A percentile compares a stretch with the other conserved stretches of the same genome.
Conservation (phyloP, 2,113 vertebrate species). For the Rhinichthys klamathensis region DNA sequence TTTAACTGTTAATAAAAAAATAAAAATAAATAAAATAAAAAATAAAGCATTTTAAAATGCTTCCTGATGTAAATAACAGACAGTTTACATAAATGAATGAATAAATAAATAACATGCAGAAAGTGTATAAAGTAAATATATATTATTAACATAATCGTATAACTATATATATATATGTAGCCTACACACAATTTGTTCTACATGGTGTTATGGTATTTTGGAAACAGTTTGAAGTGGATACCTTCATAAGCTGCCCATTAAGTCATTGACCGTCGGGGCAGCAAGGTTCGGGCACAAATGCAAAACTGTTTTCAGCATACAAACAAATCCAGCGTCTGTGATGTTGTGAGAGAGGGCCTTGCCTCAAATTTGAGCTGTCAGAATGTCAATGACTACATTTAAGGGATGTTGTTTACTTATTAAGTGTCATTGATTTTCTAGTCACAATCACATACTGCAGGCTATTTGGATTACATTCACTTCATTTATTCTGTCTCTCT, state of each 20-base stretch:
- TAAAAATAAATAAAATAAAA: too few relatives aligned
- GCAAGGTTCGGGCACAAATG: background rate
- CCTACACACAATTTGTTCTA: too few relatives aligned
- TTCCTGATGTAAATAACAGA: background rate
- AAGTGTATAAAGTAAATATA: too few relatives aligned
- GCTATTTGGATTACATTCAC: slow-evolving; percentile 41
- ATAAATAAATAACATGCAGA: too few relatives aligned
- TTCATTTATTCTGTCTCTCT: slow-evolving; percentile 42
- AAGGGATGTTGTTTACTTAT: slow-evolving; percentile 65
- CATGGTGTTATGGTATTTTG: too few relatives aligned
- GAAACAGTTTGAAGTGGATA: background rate
- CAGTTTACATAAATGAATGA: too few relatives aligned
- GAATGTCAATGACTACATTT: slow-evolving; percentile 62
- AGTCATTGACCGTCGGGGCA: background rate
- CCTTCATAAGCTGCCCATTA: background rate
- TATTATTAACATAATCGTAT: too few relatives aligned
- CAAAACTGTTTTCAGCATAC: background rate
- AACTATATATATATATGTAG: too few relatives aligned
- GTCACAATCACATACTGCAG: slow-evolving; percentile 52
- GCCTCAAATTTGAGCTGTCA: slow-evolving; percentile 59
- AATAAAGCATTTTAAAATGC: background rate
- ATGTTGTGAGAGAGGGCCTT: background rate
- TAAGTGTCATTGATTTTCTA: slow-evolving; percentile 64
- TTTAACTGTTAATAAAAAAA: background rate
- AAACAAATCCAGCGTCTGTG: background rate